Conservation (phyloP, 1,140 invertebrate genomes). For the Sarcophaga bullata region DNA sequence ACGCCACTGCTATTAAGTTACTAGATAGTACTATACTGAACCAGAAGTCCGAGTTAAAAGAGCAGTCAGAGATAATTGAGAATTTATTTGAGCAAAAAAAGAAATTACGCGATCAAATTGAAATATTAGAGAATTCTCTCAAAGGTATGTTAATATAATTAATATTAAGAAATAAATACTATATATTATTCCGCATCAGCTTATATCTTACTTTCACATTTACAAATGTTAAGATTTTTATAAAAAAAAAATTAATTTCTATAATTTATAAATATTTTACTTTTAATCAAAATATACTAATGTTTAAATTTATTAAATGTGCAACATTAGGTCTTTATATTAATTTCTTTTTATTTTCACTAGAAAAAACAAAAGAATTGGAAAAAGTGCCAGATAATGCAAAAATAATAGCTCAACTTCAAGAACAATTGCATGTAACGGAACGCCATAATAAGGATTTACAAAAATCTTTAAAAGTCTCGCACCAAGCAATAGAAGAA, state of each 20-base stretch:
- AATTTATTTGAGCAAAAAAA: constrained; percentile 53
- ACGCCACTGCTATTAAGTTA: constrained; percentile 47
- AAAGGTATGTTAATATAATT: constrained; percentile 27
- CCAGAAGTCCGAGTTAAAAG: constrained; percentile 48
- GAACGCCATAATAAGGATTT: constrained; percentile 47
- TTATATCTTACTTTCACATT: too few species aligned
- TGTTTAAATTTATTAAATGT: neutral
- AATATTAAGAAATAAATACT: neutral
- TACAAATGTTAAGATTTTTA: too few species aligned
- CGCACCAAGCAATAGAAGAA: constrained; percentile 46
- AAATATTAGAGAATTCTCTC: constrained; percentile 44
- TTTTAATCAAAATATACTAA: neutral
- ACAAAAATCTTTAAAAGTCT: constrained; percentile 49
- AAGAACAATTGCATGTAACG: constrained; percentile 39
- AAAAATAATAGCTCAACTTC: constrained; percentile 30
- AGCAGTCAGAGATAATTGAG: constrained; percentile 52
- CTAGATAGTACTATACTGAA: constrained; percentile 48
- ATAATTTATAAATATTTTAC: neutral
- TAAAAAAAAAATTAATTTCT: neutral
- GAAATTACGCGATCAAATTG: constrained; percentile 44
- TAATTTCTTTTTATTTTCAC: neutral
- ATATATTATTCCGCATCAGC: too few species aligned
- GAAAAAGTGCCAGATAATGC: neutral
- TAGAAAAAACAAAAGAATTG: constrained; percentile 34
- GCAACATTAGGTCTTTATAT: neutral